phyloP scores from a whole-genome alignment of 2,797 vertebrate species.

The Anniella stebbinsi region DNA sequence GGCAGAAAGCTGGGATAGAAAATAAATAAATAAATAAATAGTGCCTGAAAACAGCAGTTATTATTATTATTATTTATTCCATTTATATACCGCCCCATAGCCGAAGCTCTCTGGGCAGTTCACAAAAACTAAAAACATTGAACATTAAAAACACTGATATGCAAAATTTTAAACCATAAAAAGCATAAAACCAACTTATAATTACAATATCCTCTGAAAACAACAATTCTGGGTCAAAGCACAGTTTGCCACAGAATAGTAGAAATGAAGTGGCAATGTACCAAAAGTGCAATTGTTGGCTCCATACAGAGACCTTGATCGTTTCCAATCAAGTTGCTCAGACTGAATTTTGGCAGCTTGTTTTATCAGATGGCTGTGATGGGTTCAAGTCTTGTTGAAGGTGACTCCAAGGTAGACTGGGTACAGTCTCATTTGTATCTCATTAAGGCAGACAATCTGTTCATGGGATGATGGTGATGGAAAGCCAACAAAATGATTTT shows the following conservation, averaged over 20 bases:
- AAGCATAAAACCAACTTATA: too few relatives aligned
- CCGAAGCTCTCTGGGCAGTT: too few relatives aligned
- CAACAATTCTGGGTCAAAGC: too few relatives aligned
- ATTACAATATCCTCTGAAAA: too few relatives aligned
- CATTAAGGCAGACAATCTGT: constrained; percentile 15
- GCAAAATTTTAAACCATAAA: too few relatives aligned
- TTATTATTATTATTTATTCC: too few relatives aligned
- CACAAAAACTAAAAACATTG: too few relatives aligned
- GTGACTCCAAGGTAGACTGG: constrained; percentile 13
- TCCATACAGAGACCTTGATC: background rate
- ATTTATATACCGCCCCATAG: too few relatives aligned
- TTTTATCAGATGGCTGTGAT: constrained; percentile 9
- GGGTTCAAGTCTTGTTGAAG: constrained; percentile 9
- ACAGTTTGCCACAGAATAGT: background rate
- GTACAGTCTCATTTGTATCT: background rate
- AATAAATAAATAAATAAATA: background rate
- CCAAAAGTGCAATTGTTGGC: background rate
- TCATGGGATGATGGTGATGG: background rate
- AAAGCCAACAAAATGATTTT: constrained; percentile 3
- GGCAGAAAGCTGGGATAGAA: background rate
- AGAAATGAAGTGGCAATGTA: background rate
- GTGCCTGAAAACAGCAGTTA: background rate
- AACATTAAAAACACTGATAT: too few relatives aligned
- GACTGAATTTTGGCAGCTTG: background rate
- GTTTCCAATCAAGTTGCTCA: background rate